These are phyloP conservation scores for Cotesia glomerata DNA, from an alignment of 1,140 invertebrate species.

Conservation along the genomic window DNA sequence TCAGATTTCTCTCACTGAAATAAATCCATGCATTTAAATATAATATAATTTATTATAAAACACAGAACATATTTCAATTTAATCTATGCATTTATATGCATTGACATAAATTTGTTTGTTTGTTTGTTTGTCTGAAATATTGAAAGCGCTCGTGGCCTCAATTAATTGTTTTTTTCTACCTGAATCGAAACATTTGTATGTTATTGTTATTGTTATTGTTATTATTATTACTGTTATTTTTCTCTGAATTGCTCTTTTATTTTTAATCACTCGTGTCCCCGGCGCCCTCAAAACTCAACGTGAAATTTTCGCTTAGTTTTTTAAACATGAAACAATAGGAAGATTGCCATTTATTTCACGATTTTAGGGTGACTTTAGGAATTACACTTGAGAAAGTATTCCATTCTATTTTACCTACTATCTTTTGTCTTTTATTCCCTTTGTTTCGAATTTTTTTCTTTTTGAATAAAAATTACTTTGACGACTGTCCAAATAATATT, in stretches of 20 bases:
- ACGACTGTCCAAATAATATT: no score
- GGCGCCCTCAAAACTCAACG: neutral
- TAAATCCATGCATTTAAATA: no score
- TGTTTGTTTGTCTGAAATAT: neutral
- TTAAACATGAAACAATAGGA: slow-evolving; percentile 1
- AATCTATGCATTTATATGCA: neutral
- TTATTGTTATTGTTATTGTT: no score
- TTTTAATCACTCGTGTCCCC: neutral
- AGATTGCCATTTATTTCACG: slow-evolving; percentile 17
- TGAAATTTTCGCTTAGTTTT: neutral
- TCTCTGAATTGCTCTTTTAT: no score
- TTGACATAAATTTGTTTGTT: neutral
- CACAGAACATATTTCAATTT: neutral
- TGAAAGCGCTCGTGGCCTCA: slow-evolving; percentile 1
- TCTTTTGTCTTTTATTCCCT: neutral
- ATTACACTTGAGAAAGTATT: neutral
- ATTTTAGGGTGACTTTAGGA: neutral
- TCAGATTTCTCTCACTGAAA: no score
- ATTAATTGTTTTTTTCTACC: slow-evolving; percentile 4
- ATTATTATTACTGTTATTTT: neutral
- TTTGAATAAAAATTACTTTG: no score
- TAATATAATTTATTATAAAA: no score
- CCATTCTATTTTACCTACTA: neutral
- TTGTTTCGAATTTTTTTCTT: neutral
- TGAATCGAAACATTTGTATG: neutral